Conservation (phyloP, 1,140 invertebrate genomes). For the Hylyphantes graminicola region DNA sequence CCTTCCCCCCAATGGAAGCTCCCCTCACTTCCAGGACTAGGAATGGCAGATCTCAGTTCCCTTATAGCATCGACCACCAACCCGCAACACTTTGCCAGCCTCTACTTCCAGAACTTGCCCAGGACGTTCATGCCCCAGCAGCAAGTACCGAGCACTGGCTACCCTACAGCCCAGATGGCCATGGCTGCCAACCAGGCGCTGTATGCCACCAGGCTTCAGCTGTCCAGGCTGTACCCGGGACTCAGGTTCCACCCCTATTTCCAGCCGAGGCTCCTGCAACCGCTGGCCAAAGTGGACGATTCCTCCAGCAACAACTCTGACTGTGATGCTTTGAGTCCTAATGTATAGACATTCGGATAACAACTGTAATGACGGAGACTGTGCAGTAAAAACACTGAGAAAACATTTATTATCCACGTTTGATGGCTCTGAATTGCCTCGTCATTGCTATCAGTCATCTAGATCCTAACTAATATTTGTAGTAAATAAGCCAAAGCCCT, state of each 20-base stretch:
- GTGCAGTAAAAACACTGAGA: too few species aligned
- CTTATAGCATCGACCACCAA: slow-evolving; percentile 40
- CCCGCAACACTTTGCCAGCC: slow-evolving; percentile 46
- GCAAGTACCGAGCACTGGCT: too few species aligned
- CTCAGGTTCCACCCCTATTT: slow-evolving; percentile 57
- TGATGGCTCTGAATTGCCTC: too few species aligned
- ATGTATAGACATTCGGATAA: too few species aligned
- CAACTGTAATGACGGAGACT: too few species aligned
- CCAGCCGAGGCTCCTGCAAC: slow-evolving; percentile 46
- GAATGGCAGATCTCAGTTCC: slow-evolving; percentile 48
- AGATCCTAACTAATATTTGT: too few species aligned
- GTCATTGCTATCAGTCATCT: too few species aligned
- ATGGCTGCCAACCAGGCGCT: slow-evolving; percentile 34
- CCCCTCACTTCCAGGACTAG: slow-evolving; percentile 13
- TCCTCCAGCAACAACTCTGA: slow-evolving; percentile 18
- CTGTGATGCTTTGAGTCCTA: slow-evolving; percentile 49
- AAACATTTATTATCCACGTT: too few species aligned
- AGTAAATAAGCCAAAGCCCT: too few species aligned
- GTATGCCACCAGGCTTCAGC: slow-evolving; percentile 44
- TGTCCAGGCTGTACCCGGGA: slow-evolving; percentile 47
- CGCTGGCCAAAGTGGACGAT: not conserved
- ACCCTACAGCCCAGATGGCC: slow-evolving; percentile 6
- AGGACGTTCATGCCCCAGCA: slow-evolving; percentile 45
- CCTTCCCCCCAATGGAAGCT: slow-evolving; percentile 62
- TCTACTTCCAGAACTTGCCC: slow-evolving; percentile 59